These are phyloP conservation scores for Callimorpha dominula DNA, from an alignment of 2,888 invertebrate genomes.

Conservation along the genomic window DNA sequence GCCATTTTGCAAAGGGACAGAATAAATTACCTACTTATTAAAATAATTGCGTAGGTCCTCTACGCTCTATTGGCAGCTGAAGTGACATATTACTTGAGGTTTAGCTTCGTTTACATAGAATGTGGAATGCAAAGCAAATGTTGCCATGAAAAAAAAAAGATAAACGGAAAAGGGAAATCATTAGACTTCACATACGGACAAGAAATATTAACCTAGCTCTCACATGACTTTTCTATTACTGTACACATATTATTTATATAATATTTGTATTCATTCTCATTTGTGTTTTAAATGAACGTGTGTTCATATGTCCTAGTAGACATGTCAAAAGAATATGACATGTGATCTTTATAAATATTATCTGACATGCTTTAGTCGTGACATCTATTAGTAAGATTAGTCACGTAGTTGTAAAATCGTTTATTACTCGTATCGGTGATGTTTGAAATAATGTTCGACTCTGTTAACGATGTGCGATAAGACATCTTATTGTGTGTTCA, in stretches of 20 bases:
- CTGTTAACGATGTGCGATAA: neutral
- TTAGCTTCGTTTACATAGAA: neutral
- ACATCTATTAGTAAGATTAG: constrained; percentile 34
- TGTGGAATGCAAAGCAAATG: constrained; percentile 11
- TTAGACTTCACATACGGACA: constrained; percentile 10
- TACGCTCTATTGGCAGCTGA: neutral
- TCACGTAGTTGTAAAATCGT: constrained; percentile 32
- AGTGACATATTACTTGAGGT: neutral
- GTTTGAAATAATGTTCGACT: neutral
- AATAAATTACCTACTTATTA: neutral
- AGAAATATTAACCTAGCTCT: constrained; percentile 14
- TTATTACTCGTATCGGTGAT: neutral
- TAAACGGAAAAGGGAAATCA: constrained; percentile 35
- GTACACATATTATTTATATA: neutral
- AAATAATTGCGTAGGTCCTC: neutral
- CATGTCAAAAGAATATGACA: neutral
- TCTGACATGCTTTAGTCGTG: constrained; percentile 35
- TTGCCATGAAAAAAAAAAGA: constrained; percentile 5
- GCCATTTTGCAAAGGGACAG: neutral
- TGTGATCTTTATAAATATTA: constrained; percentile 15
- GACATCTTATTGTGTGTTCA: neutral
- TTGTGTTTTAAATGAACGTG: neutral
- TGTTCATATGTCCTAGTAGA: too few species aligned
- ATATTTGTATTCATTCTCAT: neutral
- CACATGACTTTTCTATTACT: constrained; percentile 15